A percentile compares a stretch with the other conserved stretches of the same genome.
Conservation (phyloP, 2,797 vertebrate genomes). For the Limosa lapponica region DNA sequence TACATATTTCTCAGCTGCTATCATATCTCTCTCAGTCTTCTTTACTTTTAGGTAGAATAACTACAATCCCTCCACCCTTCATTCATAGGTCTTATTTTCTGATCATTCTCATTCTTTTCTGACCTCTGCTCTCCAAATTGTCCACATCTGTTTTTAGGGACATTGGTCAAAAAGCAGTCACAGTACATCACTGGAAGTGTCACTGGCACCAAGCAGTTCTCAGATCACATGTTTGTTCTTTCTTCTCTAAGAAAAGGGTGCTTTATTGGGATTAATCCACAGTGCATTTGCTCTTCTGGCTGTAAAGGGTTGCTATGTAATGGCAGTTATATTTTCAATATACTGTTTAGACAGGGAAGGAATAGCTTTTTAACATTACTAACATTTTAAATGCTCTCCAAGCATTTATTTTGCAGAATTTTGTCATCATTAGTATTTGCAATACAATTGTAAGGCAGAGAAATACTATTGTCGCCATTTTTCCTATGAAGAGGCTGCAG, state of each 20-base stretch:
- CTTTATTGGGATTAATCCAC: not conserved
- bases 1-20: conserved; percentile 29
- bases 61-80: not conserved
- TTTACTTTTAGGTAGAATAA: not conserved
- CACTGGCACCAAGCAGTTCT: not conserved
- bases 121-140: not conserved
- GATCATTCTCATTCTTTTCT: not conserved
- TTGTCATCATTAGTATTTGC: not conserved
- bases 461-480: not conserved
- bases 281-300: not conserved
- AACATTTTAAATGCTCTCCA: conserved; percentile 7
- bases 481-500: not conserved
- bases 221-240: not conserved
- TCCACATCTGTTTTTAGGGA: not conserved
- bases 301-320: not conserved
- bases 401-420: not conserved
- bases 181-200: not conserved
- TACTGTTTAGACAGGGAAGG: not conserved
- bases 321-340: not conserved
- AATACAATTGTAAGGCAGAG: not conserved
- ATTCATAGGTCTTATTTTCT: not conserved
- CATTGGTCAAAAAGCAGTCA: not conserved
- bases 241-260: not conserved
- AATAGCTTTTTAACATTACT: not conserved
- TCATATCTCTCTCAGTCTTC: not conserved